Evolutionary conservation across 2,797 vertebrate species (phyloP).

Genomic region (Vultur gryphus): DNA sequence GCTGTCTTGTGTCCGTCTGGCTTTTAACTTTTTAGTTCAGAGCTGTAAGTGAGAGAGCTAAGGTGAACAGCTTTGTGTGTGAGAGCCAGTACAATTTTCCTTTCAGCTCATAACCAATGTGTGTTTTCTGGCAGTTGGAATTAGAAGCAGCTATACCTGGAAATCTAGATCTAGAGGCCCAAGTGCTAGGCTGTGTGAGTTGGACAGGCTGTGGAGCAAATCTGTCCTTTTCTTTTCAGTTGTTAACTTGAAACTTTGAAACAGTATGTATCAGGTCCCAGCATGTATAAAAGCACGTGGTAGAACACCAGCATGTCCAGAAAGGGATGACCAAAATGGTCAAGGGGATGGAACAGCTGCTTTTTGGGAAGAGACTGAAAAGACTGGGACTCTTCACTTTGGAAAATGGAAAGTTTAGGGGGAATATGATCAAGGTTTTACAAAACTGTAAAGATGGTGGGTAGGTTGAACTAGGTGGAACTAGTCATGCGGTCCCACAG

Average conservation of each 20-base stretch:
- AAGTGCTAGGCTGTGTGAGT: not conserved
- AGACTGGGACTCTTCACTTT: not conserved
- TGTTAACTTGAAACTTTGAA: not conserved
- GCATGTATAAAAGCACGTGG: not conserved
- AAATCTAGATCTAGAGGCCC: not conserved
- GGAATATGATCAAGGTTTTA: not conserved
- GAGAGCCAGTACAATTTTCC: not conserved
- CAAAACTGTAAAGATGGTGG: not conserved
- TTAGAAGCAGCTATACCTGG: not conserved
- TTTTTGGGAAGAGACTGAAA: not conserved
- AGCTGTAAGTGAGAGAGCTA: not conserved
- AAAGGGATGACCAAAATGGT: not conserved
- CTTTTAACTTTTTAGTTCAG: not conserved
- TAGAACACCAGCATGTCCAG: not conserved
- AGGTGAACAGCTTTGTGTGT: not conserved
- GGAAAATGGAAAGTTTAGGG: not conserved
- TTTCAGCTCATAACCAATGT: not conserved
- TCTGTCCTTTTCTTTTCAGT: not conserved
- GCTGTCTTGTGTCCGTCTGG: not conserved
- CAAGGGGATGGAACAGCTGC: not conserved
- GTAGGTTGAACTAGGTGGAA: not conserved
- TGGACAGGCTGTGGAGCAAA: not conserved
- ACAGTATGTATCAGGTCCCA: not conserved
- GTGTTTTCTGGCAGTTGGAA: not conserved
- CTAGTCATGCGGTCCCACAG: not conserved